These are phyloP conservation scores for Aquatica leii DNA, from an alignment of 2,888 invertebrate species.

Conservation along the genomic window DNA sequence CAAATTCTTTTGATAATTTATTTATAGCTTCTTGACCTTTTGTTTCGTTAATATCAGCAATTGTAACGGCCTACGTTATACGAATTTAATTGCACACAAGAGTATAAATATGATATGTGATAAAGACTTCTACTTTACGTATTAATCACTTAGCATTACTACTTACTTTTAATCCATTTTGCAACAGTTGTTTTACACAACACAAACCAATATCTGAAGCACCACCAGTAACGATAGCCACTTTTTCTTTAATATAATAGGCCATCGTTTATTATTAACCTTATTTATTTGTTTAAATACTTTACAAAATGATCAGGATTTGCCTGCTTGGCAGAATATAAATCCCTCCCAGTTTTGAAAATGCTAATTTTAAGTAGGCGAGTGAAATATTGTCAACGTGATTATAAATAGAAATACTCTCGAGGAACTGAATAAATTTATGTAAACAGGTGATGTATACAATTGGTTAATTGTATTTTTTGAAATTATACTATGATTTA, in stretches of 20 bases:
- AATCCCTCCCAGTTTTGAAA: background rate
- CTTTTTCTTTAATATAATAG: conserved; percentile 25
- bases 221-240: conserved; percentile 28
- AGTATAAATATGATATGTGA: too few relatives aligned
- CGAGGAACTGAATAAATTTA: conserved; percentile 6
- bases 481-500: background rate
- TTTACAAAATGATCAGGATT: too few relatives aligned
- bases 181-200: conserved; percentile 20
- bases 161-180: conserved; percentile 25
- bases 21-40: conserved; percentile 69
- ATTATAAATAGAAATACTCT: background rate
- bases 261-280: background rate
- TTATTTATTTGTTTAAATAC: background rate
- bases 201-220: conserved; percentile 22
- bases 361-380: background rate
- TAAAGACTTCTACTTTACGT: too few relatives aligned
- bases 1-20: conserved; percentile 69
- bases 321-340: background rate
- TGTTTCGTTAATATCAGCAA: conserved; percentile 49
- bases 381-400: background rate
- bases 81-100: too few relatives aligned
- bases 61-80: conserved; percentile 51
- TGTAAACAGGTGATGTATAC: background rate
- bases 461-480: background rate
- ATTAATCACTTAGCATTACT: too few relatives aligned